Conservation (phyloP, 2,888 invertebrate genomes). For the Didymodactylos carnosus region DNA sequence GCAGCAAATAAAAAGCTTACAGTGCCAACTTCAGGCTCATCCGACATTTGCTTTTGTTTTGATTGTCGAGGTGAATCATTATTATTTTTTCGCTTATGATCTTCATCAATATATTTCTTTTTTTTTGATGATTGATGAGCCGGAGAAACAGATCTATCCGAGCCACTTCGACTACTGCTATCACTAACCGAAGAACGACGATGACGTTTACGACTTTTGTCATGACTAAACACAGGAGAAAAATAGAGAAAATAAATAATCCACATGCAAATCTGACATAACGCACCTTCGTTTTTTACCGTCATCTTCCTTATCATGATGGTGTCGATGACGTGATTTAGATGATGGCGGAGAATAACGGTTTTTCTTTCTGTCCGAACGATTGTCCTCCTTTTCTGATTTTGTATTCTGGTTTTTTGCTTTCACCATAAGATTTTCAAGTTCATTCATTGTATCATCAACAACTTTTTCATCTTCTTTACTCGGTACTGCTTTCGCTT, state of each 20-base stretch:
- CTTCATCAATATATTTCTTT: no score
- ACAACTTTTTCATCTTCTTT: background rate
- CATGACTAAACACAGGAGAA: no score
- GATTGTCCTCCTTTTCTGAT: background rate
- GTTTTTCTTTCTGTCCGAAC: background rate
- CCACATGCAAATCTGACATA: no score
- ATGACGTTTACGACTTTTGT: background rate
- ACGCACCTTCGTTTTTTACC: no score
- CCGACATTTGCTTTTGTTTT: constrained; percentile 8
- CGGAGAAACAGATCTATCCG: background rate
- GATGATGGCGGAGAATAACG: background rate
- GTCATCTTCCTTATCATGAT: background rate
- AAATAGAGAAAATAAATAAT: no score
- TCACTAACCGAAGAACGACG: background rate
- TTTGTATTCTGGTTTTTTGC: background rate
- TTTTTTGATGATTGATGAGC: background rate
- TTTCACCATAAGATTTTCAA: background rate
- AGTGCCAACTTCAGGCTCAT: constrained; percentile 38
- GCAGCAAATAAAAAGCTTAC: no score
- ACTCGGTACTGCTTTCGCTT: background rate
- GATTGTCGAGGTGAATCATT: constrained; percentile 18
- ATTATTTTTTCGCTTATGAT: background rate
- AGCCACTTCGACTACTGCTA: background rate
- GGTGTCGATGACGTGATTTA: background rate
- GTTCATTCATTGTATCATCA: constrained; percentile 1